These are phyloP conservation scores for Bedellia somnulentella DNA, from an alignment of 2,888 invertebrate species.

Conservation along the genomic window DNA sequence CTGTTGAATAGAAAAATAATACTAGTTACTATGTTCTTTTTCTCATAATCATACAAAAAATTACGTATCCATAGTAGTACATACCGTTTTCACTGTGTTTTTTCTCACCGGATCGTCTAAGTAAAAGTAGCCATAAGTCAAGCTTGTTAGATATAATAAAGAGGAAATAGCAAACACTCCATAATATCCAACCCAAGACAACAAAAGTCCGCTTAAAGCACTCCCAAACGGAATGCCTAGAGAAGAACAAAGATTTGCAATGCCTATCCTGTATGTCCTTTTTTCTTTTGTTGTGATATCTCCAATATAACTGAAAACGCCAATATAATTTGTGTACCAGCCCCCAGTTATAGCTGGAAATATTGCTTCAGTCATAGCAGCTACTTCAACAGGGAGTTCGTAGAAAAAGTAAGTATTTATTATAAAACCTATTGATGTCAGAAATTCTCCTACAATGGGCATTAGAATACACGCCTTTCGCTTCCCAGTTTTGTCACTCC, in stretches of 20 bases:
- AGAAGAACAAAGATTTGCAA: conserved; percentile 85
- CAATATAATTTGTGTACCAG: conserved; percentile 86
- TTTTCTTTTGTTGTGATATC: conserved; percentile 81
- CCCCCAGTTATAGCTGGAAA: conserved; percentile 83
- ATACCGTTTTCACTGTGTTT: conserved; percentile 21
- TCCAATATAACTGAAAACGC: conserved; percentile 84
- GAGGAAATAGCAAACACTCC: conserved; percentile 78
- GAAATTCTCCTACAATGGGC: conserved; percentile 78
- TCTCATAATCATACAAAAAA: too few species aligned
- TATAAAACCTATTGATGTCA: conserved; percentile 76
- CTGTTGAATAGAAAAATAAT: too few species aligned
- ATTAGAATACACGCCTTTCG: conserved; percentile 80
- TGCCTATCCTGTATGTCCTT: conserved; percentile 80
- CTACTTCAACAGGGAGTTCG: conserved; percentile 76
- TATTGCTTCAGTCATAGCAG: conserved; percentile 75
- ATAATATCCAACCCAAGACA: conserved; percentile 74
- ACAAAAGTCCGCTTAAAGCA: conserved; percentile 78
- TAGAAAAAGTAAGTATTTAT: conserved; percentile 78
- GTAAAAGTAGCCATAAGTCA: conserved; percentile 70
- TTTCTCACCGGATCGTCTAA: conserved; percentile 65
- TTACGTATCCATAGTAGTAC: too few species aligned
- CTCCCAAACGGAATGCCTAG: conserved; percentile 86
- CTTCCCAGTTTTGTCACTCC: conserved; percentile 71
- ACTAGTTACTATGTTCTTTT: too few species aligned
- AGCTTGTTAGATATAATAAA: conserved; percentile 69